Conservation (phyloP, 2,113 vertebrate genomes). For the Scopus umbretta region DNA sequence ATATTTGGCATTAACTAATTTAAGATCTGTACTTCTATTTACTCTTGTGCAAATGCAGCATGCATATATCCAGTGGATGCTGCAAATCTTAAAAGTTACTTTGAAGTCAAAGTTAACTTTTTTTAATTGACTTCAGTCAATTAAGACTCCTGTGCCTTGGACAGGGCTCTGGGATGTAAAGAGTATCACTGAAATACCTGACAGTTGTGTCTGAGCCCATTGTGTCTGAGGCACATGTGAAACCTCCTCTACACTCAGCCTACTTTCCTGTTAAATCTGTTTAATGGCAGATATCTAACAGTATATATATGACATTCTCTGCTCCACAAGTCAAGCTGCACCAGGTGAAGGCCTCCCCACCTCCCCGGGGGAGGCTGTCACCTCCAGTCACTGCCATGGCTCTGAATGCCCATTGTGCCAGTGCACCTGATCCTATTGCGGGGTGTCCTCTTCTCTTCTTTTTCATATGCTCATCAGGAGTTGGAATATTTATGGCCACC, state of each 20-base stretch:
- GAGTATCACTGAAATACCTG: neutral
- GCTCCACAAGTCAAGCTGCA: neutral
- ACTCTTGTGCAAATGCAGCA: neutral
- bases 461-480: fast-evolving
- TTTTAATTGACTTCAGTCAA: neutral
- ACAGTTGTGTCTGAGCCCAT: fast-evolving
- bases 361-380: neutral
- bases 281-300: neutral
- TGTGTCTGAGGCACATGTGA: neutral
- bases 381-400: neutral
- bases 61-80: neutral
- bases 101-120: neutral
- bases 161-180: neutral
- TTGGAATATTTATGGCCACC: neutral
- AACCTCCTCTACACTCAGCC: neutral
- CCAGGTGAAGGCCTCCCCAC: neutral
- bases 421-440: no score
- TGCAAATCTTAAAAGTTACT: neutral
- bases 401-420: neutral
- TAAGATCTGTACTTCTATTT: neutral
- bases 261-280: neutral
- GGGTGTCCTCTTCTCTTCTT: neutral
- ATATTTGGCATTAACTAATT: neutral
- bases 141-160: neutral
- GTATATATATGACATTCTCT: fast-evolving